A percentile compares a stretch with the other conserved stretches of the same genome.
These are phyloP conservation scores for Eublepharis macularius DNA, from an alignment of 2,113 vertebrate species.

Conservation along the genomic window DNA sequence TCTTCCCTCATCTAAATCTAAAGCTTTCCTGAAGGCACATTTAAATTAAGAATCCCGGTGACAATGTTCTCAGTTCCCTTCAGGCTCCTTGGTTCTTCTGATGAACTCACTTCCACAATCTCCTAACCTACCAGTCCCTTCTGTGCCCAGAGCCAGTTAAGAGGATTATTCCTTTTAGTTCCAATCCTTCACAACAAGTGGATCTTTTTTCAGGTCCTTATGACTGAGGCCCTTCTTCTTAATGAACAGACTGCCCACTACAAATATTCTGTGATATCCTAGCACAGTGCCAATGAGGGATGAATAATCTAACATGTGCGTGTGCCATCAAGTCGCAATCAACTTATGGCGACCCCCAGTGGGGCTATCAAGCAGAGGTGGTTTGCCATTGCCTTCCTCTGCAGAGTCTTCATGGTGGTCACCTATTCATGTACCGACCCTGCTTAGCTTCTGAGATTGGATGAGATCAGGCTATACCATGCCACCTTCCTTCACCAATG, in stretches of 20 bases:
- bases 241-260: not conserved
- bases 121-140: not conserved
- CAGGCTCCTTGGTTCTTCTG: not conserved
- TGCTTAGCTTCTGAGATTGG: no score
- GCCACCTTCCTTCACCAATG: not conserved
- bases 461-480: no score
- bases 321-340: no score
- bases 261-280: not conserved
- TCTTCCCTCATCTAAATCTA: not conserved
- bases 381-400: no score
- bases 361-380: no score
- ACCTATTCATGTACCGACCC: no score
- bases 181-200: not conserved
- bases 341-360: no score
- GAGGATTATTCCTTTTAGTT: not conserved
- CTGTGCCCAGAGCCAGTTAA: not conserved
- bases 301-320: no score
- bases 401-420: no score
- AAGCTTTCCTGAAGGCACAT: not conserved
- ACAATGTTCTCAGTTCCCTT: not conserved
- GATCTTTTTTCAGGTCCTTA: not conserved
- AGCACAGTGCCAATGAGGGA: not conserved
- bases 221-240: not conserved
- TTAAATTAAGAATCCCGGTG: not conserved
- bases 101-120: accelerated